Evolutionary conservation across 2,113 vertebrate species (phyloP).

Genomic region (human): DNA sequence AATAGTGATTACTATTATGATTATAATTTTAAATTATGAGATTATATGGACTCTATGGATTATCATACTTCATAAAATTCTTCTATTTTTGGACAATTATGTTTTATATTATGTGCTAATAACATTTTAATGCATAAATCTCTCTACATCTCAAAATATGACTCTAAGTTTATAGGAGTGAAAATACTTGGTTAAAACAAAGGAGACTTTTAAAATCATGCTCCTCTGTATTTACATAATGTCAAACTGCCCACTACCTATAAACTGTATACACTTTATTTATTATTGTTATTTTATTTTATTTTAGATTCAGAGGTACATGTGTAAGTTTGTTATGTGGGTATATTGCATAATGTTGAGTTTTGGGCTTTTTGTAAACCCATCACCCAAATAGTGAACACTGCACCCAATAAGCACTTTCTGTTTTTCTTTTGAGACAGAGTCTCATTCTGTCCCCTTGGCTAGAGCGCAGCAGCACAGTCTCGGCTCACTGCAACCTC

Average conservation of each 20-base stretch:
- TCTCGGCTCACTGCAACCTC: no score
- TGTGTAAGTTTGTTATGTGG: no score
- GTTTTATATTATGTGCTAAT: background rate
- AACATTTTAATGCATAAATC: background rate
- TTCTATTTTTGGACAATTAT: background rate
- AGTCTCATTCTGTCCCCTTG: no score
- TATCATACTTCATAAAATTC: background rate
- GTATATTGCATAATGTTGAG: no score
- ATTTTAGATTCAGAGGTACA: no score
- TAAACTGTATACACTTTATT: background rate
- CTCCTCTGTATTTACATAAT: background rate
- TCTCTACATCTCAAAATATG: background rate
- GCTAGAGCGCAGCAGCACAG: no score
- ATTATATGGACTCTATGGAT: background rate
- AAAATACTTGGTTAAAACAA: background rate
- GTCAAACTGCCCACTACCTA: background rate
- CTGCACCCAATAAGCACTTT: no score
- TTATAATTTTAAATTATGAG: background rate
- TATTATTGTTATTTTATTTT: no score
- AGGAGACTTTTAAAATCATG: background rate
- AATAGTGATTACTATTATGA: background rate
- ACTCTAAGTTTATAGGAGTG: background rate
- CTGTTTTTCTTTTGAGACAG: no score
- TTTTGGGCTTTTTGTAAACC: no score
- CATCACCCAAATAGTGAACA: no score